Evolutionary conservation across 2,888 invertebrate genomes (phyloP).

Genomic region (Cactoblastis cactorum): DNA sequence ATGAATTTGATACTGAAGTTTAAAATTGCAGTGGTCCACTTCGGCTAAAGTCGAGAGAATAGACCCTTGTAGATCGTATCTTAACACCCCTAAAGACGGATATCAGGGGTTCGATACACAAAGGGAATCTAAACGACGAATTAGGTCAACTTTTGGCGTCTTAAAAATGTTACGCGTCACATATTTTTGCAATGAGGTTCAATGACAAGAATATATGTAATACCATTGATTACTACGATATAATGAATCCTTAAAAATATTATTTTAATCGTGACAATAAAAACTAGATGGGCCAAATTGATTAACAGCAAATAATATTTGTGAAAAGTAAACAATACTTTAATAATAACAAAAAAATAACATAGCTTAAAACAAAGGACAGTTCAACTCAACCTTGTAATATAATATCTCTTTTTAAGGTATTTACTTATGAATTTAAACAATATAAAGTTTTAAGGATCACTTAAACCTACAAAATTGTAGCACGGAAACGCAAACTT

Average conservation of each 20-base stretch:
- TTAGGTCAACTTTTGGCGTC: slow-evolving; percentile 37
- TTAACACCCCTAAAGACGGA: slow-evolving; percentile 26
- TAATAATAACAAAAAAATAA: too few relatives aligned
- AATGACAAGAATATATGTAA: too few relatives aligned
- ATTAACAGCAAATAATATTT: too few relatives aligned
- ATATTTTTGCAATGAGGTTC: too few relatives aligned
- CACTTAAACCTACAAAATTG: not conserved
- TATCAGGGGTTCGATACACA: slow-evolving; percentile 27
- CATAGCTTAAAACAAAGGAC: too few relatives aligned
- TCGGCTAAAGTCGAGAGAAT: slow-evolving; percentile 22
- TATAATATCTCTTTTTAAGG: not conserved
- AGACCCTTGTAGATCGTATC: slow-evolving; percentile 24
- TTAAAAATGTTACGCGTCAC: slow-evolving; percentile 51
- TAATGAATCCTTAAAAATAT: too few relatives aligned
- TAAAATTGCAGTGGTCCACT: too few relatives aligned
- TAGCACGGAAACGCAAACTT: slow-evolving; percentile 1
- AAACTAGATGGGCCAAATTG: too few relatives aligned
- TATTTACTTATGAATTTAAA: slow-evolving; percentile 1
- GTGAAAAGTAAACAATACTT: too few relatives aligned
- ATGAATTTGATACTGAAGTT: not conserved
- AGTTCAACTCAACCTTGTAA: too few relatives aligned
- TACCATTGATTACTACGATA: too few relatives aligned
- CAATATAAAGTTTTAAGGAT: not conserved
- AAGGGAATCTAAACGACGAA: slow-evolving; percentile 41
- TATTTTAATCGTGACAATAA: too few relatives aligned